These are phyloP conservation scores for Stratiolaelaps scimitus DNA, from an alignment of 1,140 invertebrate genomes.

Conservation along the genomic window DNA sequence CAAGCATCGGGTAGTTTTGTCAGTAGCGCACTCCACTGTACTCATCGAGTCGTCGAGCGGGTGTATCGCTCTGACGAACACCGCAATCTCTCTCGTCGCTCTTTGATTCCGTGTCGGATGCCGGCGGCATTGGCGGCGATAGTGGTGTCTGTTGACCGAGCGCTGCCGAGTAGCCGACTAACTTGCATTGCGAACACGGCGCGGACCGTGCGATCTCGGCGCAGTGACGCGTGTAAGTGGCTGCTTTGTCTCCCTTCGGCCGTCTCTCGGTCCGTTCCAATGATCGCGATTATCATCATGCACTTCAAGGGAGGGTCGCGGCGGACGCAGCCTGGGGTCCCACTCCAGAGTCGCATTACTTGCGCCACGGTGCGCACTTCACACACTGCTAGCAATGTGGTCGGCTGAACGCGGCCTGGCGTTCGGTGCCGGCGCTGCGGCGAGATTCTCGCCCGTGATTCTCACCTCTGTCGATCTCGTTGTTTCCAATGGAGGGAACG, in stretches of 20 bases:
- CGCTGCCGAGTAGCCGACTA: background rate
- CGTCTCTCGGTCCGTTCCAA: background rate
- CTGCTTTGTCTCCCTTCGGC: background rate
- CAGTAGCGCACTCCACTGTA: too few species aligned
- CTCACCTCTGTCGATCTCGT: too few species aligned
- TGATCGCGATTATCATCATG: background rate
- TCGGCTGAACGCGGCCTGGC: background rate
- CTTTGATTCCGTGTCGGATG: background rate
- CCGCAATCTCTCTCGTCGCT: background rate
- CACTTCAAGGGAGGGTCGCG: background rate
- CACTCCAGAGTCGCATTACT: background rate
- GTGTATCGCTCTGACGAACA: background rate
- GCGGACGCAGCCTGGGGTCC: background rate
- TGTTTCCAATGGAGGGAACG: too few species aligned
- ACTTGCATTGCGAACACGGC: background rate
- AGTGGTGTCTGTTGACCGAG: background rate
- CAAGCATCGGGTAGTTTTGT: too few species aligned
- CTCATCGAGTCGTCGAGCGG: background rate
- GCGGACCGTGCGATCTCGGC: background rate
- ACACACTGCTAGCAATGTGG: background rate
- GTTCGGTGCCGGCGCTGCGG: too few species aligned
- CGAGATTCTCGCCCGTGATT: too few species aligned
- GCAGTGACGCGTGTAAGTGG: constrained; percentile 28
- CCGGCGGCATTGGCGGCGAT: background rate
- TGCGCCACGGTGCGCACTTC: background rate